Evolutionary conservation across 1,140 invertebrate species (phyloP).

Genomic region (Sitobion miscanthi): DNA sequence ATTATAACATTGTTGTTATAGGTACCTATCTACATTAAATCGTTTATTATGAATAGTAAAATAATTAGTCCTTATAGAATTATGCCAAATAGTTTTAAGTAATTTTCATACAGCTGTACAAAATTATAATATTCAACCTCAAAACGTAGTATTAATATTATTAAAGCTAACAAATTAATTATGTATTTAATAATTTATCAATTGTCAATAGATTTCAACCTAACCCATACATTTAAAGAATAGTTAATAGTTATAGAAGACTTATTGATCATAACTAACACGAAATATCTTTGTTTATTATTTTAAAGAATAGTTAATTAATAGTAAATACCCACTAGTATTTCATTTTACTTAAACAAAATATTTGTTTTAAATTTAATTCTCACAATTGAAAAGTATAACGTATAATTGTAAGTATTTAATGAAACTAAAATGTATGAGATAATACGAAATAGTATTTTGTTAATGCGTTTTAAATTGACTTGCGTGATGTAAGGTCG

Average conservation of each 20-base stretch:
- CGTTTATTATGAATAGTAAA: background rate
- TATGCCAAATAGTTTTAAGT: background rate
- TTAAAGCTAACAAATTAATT: background rate
- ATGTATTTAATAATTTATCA: background rate
- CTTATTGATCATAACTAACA: too few species aligned
- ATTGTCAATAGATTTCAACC: background rate
- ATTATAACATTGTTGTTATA: background rate
- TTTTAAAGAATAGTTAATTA: too few species aligned
- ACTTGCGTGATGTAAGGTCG: background rate
- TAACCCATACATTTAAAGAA: too few species aligned
- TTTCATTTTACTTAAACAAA: too few species aligned
- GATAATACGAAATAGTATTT: background rate
- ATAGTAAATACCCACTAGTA: too few species aligned
- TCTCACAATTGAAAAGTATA: too few species aligned
- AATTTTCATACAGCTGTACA: background rate
- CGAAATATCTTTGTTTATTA: too few species aligned
- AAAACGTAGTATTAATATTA: background rate
- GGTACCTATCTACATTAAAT: background rate
- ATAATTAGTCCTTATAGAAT: background rate
- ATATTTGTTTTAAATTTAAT: too few species aligned
- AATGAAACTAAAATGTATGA: background rate
- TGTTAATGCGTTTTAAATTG: background rate
- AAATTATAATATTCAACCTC: background rate
- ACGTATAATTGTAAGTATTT: too few species aligned
- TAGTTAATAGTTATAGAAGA: too few species aligned